phyloP scores from a whole-genome alignment of 2,888 invertebrate species.

The Brenthis ino region DNA sequence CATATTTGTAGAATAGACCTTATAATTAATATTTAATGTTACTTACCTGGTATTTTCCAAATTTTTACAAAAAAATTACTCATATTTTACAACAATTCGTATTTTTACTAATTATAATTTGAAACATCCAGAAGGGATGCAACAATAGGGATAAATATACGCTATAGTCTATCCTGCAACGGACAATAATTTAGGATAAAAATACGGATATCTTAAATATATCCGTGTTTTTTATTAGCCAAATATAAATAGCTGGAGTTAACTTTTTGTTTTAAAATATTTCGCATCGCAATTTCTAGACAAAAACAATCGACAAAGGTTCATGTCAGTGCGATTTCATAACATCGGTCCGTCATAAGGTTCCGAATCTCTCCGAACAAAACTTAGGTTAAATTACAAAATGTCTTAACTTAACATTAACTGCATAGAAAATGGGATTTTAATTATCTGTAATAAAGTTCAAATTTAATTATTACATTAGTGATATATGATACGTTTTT shows the following conservation, averaged over 20 bases:
- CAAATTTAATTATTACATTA: constrained; percentile 35
- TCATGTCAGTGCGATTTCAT: constrained; percentile 75
- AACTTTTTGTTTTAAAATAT: constrained; percentile 16
- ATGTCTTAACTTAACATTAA: not conserved
- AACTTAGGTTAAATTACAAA: constrained; percentile 30
- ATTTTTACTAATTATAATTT: no score
- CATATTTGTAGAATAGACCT: no score
- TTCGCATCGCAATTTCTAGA: constrained; percentile 40
- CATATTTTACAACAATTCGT: no score
- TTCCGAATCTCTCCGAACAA: constrained; percentile 75
- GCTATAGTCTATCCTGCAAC: no score
- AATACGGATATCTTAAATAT: no score
- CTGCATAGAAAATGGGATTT: constrained; percentile 41
- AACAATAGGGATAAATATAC: no score
- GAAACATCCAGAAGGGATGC: no score
- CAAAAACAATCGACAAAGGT: constrained; percentile 57
- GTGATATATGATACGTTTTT: constrained; percentile 62
- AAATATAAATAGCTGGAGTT: constrained; percentile 1
- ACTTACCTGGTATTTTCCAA: no score
- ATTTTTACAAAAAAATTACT: no score
- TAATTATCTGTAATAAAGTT: constrained; percentile 35
- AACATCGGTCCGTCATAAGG: constrained; percentile 74
- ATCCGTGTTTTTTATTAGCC: not conserved
- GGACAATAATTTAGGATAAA: no score
- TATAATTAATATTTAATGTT: no score